Evolutionary conservation across 92 coral and sea anemone genomes (phyloP).

Genomic region (Plumapathes pennacea): DNA sequence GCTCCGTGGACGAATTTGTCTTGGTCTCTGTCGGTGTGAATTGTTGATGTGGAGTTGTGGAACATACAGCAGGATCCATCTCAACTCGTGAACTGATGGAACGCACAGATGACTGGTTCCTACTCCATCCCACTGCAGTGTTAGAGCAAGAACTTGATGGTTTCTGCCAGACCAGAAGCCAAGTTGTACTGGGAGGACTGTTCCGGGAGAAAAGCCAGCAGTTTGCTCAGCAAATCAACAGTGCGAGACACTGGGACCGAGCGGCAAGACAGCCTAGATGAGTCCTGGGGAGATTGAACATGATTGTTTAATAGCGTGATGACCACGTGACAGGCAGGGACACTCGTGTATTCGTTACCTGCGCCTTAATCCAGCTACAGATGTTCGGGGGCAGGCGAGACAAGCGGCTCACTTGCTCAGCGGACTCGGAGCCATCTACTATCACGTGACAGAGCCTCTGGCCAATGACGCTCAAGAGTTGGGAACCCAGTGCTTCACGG

Average conservation of each 20-base stretch:
- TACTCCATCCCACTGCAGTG: not conserved
- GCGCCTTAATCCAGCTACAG: conserved; percentile 93
- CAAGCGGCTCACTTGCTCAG: conserved; percentile 79
- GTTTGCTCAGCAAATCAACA: conserved; percentile 63
- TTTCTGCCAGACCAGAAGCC: conserved; percentile 70
- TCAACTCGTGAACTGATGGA: too few species aligned
- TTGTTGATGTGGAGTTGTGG: too few species aligned
- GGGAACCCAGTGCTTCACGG: conserved; percentile 60
- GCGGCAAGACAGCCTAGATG: conserved; percentile 66
- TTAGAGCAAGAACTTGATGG: conserved; percentile 53
- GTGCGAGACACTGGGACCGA: conserved; percentile 62
- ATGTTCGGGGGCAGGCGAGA: conserved; percentile 86
- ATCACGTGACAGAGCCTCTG: conserved; percentile 85
- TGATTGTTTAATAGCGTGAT: not conserved
- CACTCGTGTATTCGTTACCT: conserved; percentile 46
- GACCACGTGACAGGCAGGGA: not conserved
- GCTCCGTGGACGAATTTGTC: too few species aligned
- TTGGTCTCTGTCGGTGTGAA: too few species aligned
- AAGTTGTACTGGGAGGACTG: conserved; percentile 67
- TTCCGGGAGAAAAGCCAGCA: conserved; percentile 53
- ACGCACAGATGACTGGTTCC: not conserved
- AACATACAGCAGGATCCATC: too few species aligned
- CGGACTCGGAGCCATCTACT: conserved; percentile 73
- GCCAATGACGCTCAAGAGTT: conserved; percentile 76
- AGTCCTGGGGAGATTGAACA: conserved; percentile 47